Conservation (phyloP, 1,140 invertebrate species). For the Drosophila malerkotliana region DNA sequence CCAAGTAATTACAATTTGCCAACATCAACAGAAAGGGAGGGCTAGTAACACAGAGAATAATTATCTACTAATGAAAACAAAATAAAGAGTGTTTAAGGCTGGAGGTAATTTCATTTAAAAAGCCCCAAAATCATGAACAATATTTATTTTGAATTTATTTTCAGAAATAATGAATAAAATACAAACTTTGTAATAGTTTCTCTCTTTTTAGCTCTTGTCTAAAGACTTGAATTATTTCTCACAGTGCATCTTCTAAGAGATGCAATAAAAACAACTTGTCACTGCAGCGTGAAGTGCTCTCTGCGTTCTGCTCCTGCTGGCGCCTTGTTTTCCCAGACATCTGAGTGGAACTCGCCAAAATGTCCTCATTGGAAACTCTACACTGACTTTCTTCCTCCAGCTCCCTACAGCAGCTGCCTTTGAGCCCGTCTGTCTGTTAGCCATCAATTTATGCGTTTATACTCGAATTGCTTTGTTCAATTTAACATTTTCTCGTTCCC, state of each 20-base stretch:
- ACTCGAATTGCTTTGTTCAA: constrained; percentile 23
- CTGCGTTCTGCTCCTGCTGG: not conserved
- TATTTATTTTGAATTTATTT: too few relatives aligned
- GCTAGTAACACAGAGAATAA: not conserved
- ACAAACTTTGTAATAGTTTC: too few relatives aligned
- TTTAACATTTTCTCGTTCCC: constrained; percentile 17
- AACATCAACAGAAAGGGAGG: not conserved
- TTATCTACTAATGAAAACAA: too few relatives aligned
- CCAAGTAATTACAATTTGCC: constrained; percentile 47
- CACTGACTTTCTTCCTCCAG: not conserved
- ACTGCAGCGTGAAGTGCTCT: constrained; percentile 17
- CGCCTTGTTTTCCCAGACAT: constrained; percentile 6
- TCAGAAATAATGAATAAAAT: too few relatives aligned
- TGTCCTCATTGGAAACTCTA: constrained; percentile 8
- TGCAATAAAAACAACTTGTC: constrained; percentile 29
- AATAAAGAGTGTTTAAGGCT: too few relatives aligned
- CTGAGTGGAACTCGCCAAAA: constrained; percentile 10
- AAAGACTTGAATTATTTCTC: not conserved
- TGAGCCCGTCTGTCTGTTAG: constrained; percentile 8
- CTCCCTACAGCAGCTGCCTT: constrained; percentile 27
- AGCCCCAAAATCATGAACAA: too few relatives aligned
- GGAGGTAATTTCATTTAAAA: too few relatives aligned
- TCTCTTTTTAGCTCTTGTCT: too few relatives aligned
- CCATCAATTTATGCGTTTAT: constrained; percentile 35
- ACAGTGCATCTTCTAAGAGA: not conserved